Conservation (phyloP, 2,888 invertebrate genomes). For the Eupithecia dodoneata region DNA sequence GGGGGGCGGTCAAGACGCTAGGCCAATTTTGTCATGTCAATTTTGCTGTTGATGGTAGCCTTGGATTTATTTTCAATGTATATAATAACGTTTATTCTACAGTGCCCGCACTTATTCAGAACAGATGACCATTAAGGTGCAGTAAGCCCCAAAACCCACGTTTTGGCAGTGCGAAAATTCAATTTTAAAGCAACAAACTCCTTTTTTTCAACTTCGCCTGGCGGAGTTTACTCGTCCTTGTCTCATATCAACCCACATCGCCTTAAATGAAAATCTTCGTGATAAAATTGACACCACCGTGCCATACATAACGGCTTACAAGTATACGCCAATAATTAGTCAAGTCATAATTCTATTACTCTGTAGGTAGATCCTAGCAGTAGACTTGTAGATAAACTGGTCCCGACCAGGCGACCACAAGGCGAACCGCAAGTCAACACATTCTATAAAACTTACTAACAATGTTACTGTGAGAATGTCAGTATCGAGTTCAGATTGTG, state of each 20-base stretch:
- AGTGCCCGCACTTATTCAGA: neutral
- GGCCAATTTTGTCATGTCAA: neutral
- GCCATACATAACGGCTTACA: slow-evolving; percentile 22
- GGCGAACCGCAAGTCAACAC: slow-evolving; percentile 61
- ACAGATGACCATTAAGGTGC: neutral
- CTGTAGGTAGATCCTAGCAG: slow-evolving; percentile 27
- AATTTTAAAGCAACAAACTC: no score
- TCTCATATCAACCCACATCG: no score
- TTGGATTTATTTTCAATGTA: neutral
- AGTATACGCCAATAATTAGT: slow-evolving; percentile 19
- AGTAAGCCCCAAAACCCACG: no score
- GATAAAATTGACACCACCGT: neutral
- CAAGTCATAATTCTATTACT: slow-evolving; percentile 21
- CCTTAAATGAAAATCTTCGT: neutral
- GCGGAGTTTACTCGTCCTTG: no score
- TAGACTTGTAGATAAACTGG: slow-evolving; percentile 39
- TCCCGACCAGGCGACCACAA: slow-evolving; percentile 53
- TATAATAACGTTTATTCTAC: neutral
- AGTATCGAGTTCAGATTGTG: slow-evolving; percentile 16
- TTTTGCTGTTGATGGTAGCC: neutral
- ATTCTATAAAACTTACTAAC: slow-evolving; percentile 49
- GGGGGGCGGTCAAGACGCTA: neutral
- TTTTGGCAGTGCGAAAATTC: no score
- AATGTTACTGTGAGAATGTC: slow-evolving; percentile 44
- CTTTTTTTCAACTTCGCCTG: no score